Base-by-base conservation (phyloP, 2,113 vertebrate genomes). In the Mastomys coucha region DNA sequence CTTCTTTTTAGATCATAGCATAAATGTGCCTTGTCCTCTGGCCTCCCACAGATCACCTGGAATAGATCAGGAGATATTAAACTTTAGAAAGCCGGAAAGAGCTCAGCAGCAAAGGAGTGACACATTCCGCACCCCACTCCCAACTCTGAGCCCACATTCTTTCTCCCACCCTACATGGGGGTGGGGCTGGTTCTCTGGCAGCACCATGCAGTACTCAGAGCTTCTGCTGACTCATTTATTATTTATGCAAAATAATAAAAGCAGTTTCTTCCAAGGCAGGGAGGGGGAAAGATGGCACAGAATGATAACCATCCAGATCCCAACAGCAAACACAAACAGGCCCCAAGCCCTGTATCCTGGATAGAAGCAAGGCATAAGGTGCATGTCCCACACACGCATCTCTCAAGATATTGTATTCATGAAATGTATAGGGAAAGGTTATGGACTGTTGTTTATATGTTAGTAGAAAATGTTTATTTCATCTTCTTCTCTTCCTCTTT, bases 11-110 rank as follows among this genome's bases (percentile, higher is more conserved):
- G 63, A 86, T 67, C 76, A 88, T 2, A 88, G 36, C 22, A 58
- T 49, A 63, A 88, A 93, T 70, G 82, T 67, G 28, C 17, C 84
- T 95, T 80, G 28, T 42, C 82, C 86, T 93, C n/a, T 33, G 28
- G 53, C 65, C 36, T 93, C 63, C 39, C 33, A 51, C 20, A 69
- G 2, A n/a, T 94, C 65, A 84, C 11, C 49, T 20, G 36, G 45
- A 58, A n/a, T 1, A 33, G 42, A 69, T 33, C 36, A 93, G 80
- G 51, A 45, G 39, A 58, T 36, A 60, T 19, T 45, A 72, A n/a
- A 51, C 33, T 45, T 16, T 42, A 60, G 51, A 60, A 94, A 51
- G 31, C 53, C 9, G 70, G 42, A 0, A 0, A 20, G 45, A 67
- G 42, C 63, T 69, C 31, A 45, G 56, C 39, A 78, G 36, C 36